Evolutionary conservation across 2,113 vertebrate species (phyloP).

Genomic region (Syrmaticus mikado): DNA sequence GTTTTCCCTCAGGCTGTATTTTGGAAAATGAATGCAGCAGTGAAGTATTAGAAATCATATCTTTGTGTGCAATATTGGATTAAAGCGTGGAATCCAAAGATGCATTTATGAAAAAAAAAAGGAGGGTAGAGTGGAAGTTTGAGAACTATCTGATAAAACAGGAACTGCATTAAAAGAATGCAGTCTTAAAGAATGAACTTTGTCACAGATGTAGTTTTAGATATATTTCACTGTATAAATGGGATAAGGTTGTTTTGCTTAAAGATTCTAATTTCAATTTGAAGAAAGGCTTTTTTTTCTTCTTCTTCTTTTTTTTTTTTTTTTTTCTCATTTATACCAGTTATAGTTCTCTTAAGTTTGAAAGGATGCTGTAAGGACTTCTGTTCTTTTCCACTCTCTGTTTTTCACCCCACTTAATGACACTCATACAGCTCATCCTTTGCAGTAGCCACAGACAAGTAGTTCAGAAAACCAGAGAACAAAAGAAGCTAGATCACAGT

Average conservation of each 20-base stretch:
- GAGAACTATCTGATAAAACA: not conserved
- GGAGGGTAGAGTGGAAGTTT: not conserved
- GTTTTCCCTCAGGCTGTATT: not conserved
- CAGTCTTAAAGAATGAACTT: not conserved
- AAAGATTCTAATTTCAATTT: not conserved
- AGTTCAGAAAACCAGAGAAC: slow-evolving; percentile 11
- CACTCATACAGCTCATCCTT: not conserved
- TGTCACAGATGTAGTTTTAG: not conserved
- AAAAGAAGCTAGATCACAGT: slow-evolving; percentile 3
- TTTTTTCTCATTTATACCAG: not conserved
- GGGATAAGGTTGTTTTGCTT: not conserved
- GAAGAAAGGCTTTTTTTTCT: not conserved
- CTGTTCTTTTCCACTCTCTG: not conserved
- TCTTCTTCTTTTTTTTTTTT: not conserved
- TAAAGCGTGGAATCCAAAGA: not conserved
- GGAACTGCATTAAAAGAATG: not conserved
- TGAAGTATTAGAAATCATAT: not conserved
- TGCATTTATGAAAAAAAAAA: not conserved
- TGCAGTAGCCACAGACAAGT: not conserved
- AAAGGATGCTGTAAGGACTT: not conserved
- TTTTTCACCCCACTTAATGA: not conserved
- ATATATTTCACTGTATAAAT: not conserved
- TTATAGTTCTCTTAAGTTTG: not conserved
- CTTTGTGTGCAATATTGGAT: not conserved
- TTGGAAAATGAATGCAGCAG: not conserved